Percentiles rank a stretch among this genome's conserved stretches.
Conservation (phyloP, 2,113 vertebrate genomes). For the Epinephelus fuscoguttatus region DNA sequence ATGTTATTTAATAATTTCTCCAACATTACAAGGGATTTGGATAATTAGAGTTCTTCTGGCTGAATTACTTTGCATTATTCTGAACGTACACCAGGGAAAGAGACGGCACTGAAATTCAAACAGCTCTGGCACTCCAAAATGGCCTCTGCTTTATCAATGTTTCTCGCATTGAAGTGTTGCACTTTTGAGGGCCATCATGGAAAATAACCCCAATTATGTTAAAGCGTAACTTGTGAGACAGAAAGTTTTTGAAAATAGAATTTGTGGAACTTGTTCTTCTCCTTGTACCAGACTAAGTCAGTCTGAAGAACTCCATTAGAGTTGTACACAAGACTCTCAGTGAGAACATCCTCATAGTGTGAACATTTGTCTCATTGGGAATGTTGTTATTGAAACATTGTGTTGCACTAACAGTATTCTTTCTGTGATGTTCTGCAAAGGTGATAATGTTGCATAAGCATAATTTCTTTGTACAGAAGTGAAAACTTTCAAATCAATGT, state of each 20-base stretch:
- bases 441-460: neutral
- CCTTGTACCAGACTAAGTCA: neutral
- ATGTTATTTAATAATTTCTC: neutral
- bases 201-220: conserved; percentile 26
- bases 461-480: neutral
- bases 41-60: conserved; percentile 16
- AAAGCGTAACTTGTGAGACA: neutral
- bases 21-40: conserved; percentile 4
- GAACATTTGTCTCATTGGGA: neutral
- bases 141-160: conserved; percentile 23
- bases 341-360: conserved; percentile 3
- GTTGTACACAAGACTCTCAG: neutral
- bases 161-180: conserved; percentile 17
- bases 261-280: neutral
- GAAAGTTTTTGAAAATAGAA: neutral
- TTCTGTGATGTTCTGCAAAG: neutral
- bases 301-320: conserved; percentile 2
- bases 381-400: conserved; percentile 1
- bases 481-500: neutral
- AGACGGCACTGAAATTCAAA: conserved; percentile 21
- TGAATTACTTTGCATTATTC: conserved; percentile 19
- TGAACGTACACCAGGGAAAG: conserved; percentile 13
- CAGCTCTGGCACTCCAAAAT: conserved; percentile 22
- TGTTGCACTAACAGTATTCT: neutral
- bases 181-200: neutral